Evolutionary conservation across 2,888 invertebrate species (phyloP).

Genomic region (Amiota minor): DNA sequence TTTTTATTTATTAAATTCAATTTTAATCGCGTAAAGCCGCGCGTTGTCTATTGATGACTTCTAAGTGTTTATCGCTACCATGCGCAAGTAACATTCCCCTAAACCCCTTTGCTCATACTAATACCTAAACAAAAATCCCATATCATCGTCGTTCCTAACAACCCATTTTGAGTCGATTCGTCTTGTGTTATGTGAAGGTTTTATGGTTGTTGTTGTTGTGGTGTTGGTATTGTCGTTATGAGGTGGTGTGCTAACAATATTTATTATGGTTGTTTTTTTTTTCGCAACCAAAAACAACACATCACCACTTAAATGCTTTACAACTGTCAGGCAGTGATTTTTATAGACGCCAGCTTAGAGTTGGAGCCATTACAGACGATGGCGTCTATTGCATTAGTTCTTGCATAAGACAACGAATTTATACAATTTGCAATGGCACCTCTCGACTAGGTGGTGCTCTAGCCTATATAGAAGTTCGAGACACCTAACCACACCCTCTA

Average conservation of each 20-base stretch:
- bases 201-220: background rate
- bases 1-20: constrained; percentile 59
- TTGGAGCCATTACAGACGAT: constrained; percentile 38
- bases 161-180: constrained; percentile 37
- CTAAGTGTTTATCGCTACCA: constrained; percentile 57
- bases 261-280: constrained; percentile 3
- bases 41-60: constrained; percentile 54
- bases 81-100: background rate
- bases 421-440: background rate
- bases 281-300: constrained; percentile 39
- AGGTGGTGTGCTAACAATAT: background rate
- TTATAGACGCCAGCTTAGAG: constrained; percentile 59
- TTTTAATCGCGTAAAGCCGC: constrained; percentile 62
- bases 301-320: constrained; percentile 58
- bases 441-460: no score
- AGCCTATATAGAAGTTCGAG: no score
- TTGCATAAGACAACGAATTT: background rate
- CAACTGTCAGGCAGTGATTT: constrained; percentile 58
- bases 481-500: no score
- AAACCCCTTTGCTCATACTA: constrained; percentile 27
- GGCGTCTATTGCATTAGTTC: constrained; percentile 40
- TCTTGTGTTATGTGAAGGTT: no score
- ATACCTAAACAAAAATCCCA: constrained; percentile 18
- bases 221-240: constrained; percentile 19
- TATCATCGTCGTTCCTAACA: constrained; percentile 39